These are phyloP conservation scores for Eurois occulta DNA, from an alignment of 2,888 invertebrate genomes.

Conservation along the genomic window DNA sequence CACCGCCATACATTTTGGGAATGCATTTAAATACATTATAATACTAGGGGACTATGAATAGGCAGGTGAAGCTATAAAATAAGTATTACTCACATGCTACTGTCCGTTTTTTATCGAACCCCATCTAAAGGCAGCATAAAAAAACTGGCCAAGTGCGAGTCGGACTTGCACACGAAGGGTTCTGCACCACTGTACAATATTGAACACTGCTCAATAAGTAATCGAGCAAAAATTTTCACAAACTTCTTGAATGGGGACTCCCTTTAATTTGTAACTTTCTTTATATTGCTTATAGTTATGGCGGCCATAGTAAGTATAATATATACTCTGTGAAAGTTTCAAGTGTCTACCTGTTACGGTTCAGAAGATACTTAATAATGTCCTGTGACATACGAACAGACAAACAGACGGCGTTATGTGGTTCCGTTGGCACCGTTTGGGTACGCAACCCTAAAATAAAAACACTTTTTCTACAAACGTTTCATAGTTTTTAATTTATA, in stretches of 20 bases:
- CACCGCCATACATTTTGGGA: conserved; percentile 75
- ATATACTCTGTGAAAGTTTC: background rate
- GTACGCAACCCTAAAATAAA: conserved; percentile 27
- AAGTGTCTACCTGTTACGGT: background rate
- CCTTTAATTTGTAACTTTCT: background rate
- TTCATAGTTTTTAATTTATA: conserved; percentile 60
- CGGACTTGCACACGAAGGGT: background rate
- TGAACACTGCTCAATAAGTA: background rate
- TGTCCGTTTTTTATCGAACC: conserved; percentile 70
- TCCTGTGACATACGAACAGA: background rate
- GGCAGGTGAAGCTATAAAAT: conserved; percentile 83
- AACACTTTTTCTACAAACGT: conserved; percentile 39
- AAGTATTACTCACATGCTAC: conserved; percentile 79
- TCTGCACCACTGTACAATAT: background rate
- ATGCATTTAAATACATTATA: conserved; percentile 88
- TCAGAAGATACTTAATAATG: background rate
- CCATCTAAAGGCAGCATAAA: conserved; percentile 46
- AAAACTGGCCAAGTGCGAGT: conserved; percentile 6
- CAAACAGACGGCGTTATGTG: background rate
- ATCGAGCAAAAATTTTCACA: fast-evolving
- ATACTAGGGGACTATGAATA: conserved; percentile 78
- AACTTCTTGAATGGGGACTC: background rate
- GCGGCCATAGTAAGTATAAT: background rate
- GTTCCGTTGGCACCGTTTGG: background rate
- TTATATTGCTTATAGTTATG: background rate